Base-by-base conservation (phyloP, 2,797 vertebrate genomes). In the Pangasius macronema region DNA sequence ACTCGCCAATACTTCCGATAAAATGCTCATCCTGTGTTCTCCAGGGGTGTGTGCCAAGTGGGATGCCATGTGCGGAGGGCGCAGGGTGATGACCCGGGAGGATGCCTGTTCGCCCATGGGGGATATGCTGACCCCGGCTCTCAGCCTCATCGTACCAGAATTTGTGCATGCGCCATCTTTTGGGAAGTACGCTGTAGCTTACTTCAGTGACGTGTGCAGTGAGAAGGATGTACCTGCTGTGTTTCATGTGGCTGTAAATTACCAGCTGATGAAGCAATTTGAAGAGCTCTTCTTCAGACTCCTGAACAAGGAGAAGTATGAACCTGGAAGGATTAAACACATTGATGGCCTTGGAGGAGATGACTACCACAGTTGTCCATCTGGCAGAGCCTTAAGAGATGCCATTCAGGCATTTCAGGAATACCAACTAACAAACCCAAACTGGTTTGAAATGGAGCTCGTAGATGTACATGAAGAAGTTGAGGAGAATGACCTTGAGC, bases 201-300 rank as follows among this genome's bases (percentile, higher is more conserved):
- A 99, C 91, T 99, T 99, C 76, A 94, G 95, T 2, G 95, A 94
- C 0, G 91, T 99, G 85, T 96, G 95, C 46, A 92, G 92, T 0
- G 96, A 97, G 72, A 92, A 90, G 0, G 97, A 99, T 0, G 87
- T 99, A 36, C 98, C 98, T 0, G 96, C 95, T 13, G 95, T 96
- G 5, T 98, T 99, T 91, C 94, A 96, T 0, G 93, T 98, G 61
- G 96, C 95, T 0, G 93, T 98, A 22, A 95, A 93, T 80, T 99
- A 99, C 92, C 94, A 95, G 0, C 95, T 99, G 75, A 98, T 98
- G 96, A 96, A 96, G 79, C 96, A 96, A 67, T 98, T 99, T 11
- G 97, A 99, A 90, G 97, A 98, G 88, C 92, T 99, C 22, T 97
- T 97, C 91, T 99, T 99, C 92, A 94, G 97, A 49, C 97, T 99